Percentiles rank a stretch among this genome's conserved stretches.
These are phyloP conservation scores for Hypomesus transpacificus DNA, from an alignment of 2,113 vertebrate species.

Conservation along the genomic window DNA sequence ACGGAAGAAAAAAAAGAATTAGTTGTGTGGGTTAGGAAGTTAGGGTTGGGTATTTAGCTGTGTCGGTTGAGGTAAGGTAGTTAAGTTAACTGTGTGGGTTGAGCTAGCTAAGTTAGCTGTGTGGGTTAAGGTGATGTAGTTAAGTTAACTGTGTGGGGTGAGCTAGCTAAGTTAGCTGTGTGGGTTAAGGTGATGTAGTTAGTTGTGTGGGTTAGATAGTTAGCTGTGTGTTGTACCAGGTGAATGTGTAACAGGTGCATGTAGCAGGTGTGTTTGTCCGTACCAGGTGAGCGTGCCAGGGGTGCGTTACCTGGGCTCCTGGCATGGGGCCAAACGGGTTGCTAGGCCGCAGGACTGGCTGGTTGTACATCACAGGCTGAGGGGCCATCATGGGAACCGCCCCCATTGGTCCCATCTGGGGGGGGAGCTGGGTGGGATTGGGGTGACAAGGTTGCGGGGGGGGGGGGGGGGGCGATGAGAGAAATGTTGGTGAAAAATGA, in stretches of 20 bases:
- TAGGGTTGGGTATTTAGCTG: background rate
- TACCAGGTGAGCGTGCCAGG: background rate
- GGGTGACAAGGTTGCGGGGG: background rate
- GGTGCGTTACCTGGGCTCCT: slow-evolving; percentile 78
- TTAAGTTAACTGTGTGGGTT: background rate
- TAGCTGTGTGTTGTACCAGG: background rate
- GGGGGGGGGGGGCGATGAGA: background rate
- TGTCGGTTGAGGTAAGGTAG: background rate
- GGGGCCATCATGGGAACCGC: slow-evolving; percentile 80
- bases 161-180: background rate
- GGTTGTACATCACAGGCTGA: slow-evolving; percentile 83
- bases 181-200: too few species aligned
- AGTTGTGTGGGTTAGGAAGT: background rate
- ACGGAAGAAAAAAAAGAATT: slow-evolving; percentile 48
- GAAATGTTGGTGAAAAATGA: background rate
- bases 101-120: too few species aligned
- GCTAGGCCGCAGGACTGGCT: slow-evolving; percentile 80
- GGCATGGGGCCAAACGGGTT: slow-evolving; percentile 81
- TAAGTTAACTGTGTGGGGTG: background rate
- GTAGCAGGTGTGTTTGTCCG: background rate
- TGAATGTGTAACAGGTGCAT: background rate
- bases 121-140: too few species aligned
- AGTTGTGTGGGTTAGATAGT: too few species aligned
- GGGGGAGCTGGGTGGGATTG: slow-evolving; percentile 72
- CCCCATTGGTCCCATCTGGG: slow-evolving; percentile 83